phyloP scores from a whole-genome alignment of 1,140 invertebrate genomes.

The Nasonia longicornis region DNA sequence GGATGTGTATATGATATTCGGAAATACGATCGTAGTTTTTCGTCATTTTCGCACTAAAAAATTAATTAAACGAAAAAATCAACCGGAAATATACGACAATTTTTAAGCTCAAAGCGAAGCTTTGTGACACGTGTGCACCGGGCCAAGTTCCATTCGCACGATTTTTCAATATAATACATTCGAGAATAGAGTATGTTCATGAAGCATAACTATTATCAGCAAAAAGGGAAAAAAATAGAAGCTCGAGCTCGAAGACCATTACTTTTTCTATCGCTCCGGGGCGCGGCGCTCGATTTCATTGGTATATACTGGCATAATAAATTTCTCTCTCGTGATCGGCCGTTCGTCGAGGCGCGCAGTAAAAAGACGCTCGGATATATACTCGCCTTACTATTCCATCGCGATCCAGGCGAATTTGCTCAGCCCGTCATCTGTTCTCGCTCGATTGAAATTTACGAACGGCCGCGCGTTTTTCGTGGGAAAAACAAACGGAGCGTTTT shows the following conservation, averaged over 20 bases:
- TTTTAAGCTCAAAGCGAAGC: too few species aligned
- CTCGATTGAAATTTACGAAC: background rate
- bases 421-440: background rate
- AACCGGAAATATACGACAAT: too few species aligned
- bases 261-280: constrained; percentile 33
- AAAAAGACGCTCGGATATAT: background rate
- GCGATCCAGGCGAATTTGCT: background rate
- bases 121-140: too few species aligned
- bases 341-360: background rate
- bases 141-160: too few species aligned
- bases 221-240: constrained; percentile 1
- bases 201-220: too few species aligned
- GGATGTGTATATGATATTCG: too few species aligned
- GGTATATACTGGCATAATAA: constrained; percentile 9
- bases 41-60: too few species aligned
- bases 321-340: constrained; percentile 30
- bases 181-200: too few species aligned
- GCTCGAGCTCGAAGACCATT: constrained; percentile 21
- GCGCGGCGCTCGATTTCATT: constrained; percentile 27
- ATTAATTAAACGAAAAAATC: too few species aligned
- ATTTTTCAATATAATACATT: too few species aligned
- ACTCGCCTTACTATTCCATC: background rate
- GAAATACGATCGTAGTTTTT: too few species aligned
- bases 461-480: too few species aligned
- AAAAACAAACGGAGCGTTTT: background rate